phyloP scores from a whole-genome alignment of 2,113 vertebrate genomes.

The Piaya cayana region DNA sequence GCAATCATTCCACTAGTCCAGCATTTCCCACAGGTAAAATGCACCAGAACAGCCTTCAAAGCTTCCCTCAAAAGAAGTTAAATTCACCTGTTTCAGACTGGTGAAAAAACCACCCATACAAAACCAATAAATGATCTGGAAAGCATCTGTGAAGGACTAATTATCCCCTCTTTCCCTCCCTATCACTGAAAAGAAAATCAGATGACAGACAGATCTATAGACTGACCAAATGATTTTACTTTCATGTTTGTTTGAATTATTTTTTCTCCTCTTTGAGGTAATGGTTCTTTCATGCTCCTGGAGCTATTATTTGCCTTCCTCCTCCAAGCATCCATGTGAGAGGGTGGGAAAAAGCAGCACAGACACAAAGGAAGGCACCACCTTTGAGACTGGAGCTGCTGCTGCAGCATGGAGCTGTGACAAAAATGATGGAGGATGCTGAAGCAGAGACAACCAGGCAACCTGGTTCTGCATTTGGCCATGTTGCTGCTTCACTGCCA shows the following conservation, averaged over 20 bases:
- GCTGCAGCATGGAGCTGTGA: neutral
- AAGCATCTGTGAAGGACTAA: neutral
- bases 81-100: neutral
- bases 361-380: neutral
- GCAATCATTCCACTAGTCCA: neutral
- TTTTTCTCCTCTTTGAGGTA: neutral
- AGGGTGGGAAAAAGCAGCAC: neutral
- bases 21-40: constrained; percentile 7
- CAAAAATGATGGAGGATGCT: neutral
- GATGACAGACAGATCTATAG: neutral
- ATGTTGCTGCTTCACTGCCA: neutral
- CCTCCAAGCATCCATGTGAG: neutral
- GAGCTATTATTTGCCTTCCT: neutral
- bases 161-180: neutral
- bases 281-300: neutral
- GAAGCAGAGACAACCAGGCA: neutral
- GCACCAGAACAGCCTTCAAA: constrained; percentile 4
- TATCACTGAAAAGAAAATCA: neutral
- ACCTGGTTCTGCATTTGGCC: neutral
- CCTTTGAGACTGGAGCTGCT: neutral
- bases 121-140: neutral
- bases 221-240: neutral
- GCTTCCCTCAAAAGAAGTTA: constrained; percentile 3
- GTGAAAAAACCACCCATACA: neutral
- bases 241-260: neutral